Percentiles rank a stretch among this genome's conserved stretches.
These are phyloP conservation scores for Creontiades dilutus DNA, from an alignment of 2,888 invertebrate genomes.

Conservation along the genomic window DNA sequence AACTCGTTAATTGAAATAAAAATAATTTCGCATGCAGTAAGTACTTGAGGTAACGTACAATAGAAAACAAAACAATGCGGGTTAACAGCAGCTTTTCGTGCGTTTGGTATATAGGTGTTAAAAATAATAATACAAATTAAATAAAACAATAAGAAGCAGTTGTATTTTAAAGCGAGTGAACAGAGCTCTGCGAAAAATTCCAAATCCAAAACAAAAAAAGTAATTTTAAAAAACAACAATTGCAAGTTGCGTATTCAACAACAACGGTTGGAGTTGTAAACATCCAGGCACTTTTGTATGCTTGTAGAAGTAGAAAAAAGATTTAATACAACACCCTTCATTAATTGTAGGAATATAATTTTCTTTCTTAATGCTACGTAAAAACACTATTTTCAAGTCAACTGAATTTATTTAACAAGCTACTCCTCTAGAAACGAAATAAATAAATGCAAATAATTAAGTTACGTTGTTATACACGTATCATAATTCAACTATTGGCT, in stretches of 20 bases:
- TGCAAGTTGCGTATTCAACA: background rate
- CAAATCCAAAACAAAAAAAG: background rate
- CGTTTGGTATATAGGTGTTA: conserved; percentile 5
- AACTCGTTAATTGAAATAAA: no score
- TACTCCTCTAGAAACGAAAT: conserved; percentile 44
- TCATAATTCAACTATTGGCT: conserved; percentile 4
- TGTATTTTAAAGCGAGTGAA: conserved; percentile 64
- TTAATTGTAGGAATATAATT: conserved; percentile 19
- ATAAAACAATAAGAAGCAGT: conserved; percentile 56
- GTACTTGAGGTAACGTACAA: background rate
- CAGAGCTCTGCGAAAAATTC: conserved; percentile 40
- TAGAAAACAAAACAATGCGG: background rate
- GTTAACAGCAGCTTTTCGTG: conserved; percentile 30
- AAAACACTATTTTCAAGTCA: conserved; percentile 52
- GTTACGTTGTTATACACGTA: background rate
- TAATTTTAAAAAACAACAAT: background rate
- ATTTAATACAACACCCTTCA: conserved; percentile 32
- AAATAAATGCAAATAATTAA: conserved; percentile 55
- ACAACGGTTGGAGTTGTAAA: conserved; percentile 19
- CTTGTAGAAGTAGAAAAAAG: conserved; percentile 25
- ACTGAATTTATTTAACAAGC: conserved; percentile 34
- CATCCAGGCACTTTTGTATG: conserved; percentile 60
- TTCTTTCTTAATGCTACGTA: conserved; percentile 28
- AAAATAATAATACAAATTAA: conserved; percentile 26
- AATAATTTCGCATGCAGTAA: background rate